A percentile compares a stretch with the other conserved stretches of the same genome.
phyloP scores from a whole-genome alignment of 2,113 vertebrate species.

The Mustela nigripes region DNA sequence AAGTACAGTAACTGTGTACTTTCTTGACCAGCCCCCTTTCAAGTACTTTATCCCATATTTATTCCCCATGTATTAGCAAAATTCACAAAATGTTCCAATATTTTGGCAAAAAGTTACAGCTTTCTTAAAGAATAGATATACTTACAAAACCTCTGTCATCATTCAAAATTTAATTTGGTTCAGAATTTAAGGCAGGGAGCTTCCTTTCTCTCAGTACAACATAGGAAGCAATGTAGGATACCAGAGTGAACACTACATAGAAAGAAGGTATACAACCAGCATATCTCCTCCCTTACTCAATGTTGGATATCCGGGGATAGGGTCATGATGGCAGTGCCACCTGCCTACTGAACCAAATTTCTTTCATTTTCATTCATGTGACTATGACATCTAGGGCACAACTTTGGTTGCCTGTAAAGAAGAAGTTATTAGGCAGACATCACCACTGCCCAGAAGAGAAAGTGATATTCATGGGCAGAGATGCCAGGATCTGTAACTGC shows the following conservation, averaged over 20 bases:
- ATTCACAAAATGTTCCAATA: background rate
- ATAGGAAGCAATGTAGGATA: background rate
- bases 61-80: background rate
- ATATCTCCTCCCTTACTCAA: background rate
- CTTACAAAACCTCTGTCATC: constrained; percentile 13
- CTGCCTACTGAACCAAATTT: background rate
- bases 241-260: background rate
- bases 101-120: background rate
- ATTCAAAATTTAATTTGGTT: constrained; percentile 34
- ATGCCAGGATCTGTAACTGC: background rate
- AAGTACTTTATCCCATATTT: constrained; percentile 33
- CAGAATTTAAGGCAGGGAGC: background rate
- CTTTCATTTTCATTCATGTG: constrained; percentile 9
- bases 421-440: background rate
- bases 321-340: background rate
- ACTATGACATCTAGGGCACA: background rate
- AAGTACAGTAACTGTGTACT: background rate
- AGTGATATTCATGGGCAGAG: background rate
- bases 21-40: constrained; percentile 6
- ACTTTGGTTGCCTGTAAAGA: background rate
- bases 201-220: background rate
- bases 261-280: background rate
- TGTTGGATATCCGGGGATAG: background rate
- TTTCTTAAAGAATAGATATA: background rate
- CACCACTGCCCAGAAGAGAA: background rate